Evolutionary conservation across 2,888 invertebrate species (phyloP), one percentile per base, ranked within the genome.

Genomic region (Agrochola lota): DNA sequence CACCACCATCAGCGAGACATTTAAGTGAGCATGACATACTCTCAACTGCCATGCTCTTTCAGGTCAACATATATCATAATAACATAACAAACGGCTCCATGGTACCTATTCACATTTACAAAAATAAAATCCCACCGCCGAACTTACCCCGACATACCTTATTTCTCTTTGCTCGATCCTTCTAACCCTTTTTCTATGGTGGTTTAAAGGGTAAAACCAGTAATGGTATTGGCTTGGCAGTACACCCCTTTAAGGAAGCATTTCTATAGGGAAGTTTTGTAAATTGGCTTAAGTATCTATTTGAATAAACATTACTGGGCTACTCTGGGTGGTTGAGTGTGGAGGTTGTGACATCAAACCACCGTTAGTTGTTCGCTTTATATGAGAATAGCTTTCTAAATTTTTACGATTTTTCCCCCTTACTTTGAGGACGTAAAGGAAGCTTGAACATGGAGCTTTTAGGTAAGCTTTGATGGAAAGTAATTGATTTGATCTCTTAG

Each of bases 231-330:
- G 15, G n/a, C 43, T 52, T 60, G n/a, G 35, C 3, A 62, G 26
- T 49, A 46, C 30, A 72, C 30, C 73, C 73, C 15, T 81, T 81
- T 20, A 35, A 4, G 35, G 20, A 23, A 75, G 23, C 20, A 35
- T 64, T 66, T 59, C 43, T 15, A 66, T 43, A n/a, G 8, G 49
- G n/a, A 66, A 35, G 23, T 57, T 52, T 67, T 68, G 57, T 17
- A 75, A 78, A 78, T 74, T 82, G 82, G 49, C 63, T 52, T 35
- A 35, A 52, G 23, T 59, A 30, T 82, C 64, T 52, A 35, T 75
- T 74, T 78, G 30, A 82, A 75, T 75, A 75, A 59, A 75, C 57
- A 66, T 78, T n/a, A 64, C 40, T 3, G 57, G n/a, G 40, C n/a
- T 23, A 59, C 78, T 78, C n/a, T 15, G 49, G 57, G 8, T 75